Base-by-base conservation (phyloP, 2,888 invertebrate genomes). In the Hyposoter didymator region DNA sequence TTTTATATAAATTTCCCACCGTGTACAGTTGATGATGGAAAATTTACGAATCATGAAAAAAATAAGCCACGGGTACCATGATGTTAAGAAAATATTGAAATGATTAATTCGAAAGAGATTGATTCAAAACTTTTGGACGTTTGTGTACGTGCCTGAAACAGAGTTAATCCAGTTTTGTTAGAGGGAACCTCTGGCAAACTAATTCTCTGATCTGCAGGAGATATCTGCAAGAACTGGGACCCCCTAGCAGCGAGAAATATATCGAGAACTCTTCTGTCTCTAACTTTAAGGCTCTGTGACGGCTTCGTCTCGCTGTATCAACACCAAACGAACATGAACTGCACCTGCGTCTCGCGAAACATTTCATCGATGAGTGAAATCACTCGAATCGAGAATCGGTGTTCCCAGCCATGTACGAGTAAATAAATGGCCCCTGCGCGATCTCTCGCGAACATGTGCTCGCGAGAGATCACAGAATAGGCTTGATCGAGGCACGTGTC, bases 191-290 rank as follows among this genome's bases (percentile, higher is more conserved):
- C 79, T 75, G 43, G 75, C 67, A 28, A 32, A 70, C 78, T 73
- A 73, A 75, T 85, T 64, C 55, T 28, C 78, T 47, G 78, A 85
- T 78, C 64, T 47, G 52, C 62, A 69, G 52, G 43, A n/a, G 78
- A 85, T 75, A 85, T 73, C 43, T 14, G 39, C 35, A 10, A 78
- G 49, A 70, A 69, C 64, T 70, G 32, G 75, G 79, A 75, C 75
- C 49, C 70, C 59, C 49, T 73, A 17, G 55, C 76, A 19, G 39
- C 62, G 28, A 75, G 19, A 75, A 73, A 66, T 64, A 47, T 14
- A 55, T 32, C 52, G 55, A 52, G 43, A 14, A n/a, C 52, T 82
- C 69, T 78, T 82, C 82, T 45, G 70, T 75, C 66, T 78, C 66
- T 17, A 64, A 19, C 28, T 76, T 22, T 47, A 45, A 70, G 70